These are phyloP conservation scores for Linepithema humile DNA, from an alignment of 1,140 invertebrate genomes.

Conservation along the genomic window DNA sequence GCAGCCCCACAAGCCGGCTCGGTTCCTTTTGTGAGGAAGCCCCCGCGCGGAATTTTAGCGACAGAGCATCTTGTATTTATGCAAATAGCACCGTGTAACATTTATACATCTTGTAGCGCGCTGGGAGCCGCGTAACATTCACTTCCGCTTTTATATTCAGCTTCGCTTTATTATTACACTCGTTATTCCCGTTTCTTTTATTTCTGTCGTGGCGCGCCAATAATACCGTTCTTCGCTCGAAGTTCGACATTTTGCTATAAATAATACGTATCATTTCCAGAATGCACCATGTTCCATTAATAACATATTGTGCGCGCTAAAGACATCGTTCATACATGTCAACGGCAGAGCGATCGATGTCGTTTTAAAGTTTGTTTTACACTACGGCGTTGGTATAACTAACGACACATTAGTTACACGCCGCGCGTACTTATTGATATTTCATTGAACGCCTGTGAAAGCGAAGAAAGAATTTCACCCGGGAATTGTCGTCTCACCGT, in stretches of 20 bases:
- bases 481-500: background rate
- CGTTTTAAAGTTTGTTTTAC: background rate
- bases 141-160: too few relatives aligned
- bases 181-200: background rate
- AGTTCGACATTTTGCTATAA: background rate
- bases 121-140: background rate
- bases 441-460: background rate
- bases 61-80: constrained; percentile 18
- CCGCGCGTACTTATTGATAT: background rate
- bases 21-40: background rate
- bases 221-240: constrained; percentile 21
- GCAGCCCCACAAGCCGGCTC: background rate
- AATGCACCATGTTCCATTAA: background rate
- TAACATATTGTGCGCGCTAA: constrained; percentile 1
- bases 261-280: background rate
- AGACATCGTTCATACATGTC: constrained; percentile 4
- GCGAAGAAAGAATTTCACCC: background rate
- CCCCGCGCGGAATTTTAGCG: constrained; percentile 13
- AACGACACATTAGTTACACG: background rate
- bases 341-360: constrained; percentile 18
- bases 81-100: constrained; percentile 25
- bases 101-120: background rate
- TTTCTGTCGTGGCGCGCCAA: background rate
- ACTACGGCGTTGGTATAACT: background rate
- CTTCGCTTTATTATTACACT: background rate